These are phyloP conservation scores for Mixornis gularis DNA, from an alignment of 2,113 vertebrate genomes.

Conservation along the genomic window DNA sequence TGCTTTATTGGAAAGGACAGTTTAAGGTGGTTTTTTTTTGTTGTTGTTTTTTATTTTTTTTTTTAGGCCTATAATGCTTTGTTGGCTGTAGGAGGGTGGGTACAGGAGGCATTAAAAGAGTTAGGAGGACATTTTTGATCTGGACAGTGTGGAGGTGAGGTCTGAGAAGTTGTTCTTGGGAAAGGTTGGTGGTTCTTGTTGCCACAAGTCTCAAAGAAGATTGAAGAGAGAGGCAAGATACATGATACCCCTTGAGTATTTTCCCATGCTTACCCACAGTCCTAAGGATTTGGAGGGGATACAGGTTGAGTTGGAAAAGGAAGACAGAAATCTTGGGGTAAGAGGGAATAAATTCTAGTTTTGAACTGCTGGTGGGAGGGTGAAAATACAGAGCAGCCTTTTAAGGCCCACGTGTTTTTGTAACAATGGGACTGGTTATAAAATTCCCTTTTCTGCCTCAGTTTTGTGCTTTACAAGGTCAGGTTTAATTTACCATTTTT, in stretches of 20 bases:
- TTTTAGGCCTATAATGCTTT: not conserved
- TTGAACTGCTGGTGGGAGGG: not conserved
- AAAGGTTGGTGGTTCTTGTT: not conserved
- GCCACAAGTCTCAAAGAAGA: not conserved
- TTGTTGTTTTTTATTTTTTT: not conserved
- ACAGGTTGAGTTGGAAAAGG: not conserved
- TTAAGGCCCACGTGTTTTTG: not conserved
- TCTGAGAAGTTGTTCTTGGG: not conserved
- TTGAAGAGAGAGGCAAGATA: not conserved
- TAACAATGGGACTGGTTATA: not conserved
- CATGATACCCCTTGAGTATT: not conserved
- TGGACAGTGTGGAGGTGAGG: not conserved
- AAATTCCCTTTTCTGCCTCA: not conserved
- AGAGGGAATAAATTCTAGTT: not conserved
- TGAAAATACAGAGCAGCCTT: rapidly evolving
- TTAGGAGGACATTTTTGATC: not conserved
- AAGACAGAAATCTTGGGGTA: not conserved
- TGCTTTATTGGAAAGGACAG: not conserved
- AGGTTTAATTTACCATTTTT: not conserved
- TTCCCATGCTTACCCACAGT: not conserved
- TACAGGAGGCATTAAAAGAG: not conserved
- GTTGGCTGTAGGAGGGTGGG: not conserved
- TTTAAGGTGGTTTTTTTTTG: not conserved
- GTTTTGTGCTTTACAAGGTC: not conserved
- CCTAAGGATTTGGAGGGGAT: not conserved